A percentile compares a stretch with the other conserved stretches of the same genome.
Conservation (phyloP, 2,888 invertebrate species). For the Apamea monoglypha region DNA sequence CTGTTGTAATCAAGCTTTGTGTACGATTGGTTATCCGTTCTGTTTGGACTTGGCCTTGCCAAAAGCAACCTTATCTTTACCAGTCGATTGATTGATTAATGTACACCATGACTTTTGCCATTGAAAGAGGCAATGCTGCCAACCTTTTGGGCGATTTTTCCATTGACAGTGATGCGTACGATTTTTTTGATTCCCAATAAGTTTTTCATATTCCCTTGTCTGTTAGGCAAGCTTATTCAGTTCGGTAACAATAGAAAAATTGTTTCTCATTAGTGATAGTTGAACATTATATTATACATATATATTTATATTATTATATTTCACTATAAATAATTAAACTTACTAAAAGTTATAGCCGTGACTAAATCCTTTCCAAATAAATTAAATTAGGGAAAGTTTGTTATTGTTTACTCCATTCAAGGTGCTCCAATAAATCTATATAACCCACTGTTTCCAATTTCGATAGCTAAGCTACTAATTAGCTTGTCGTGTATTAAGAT, state of each 20-base stretch:
- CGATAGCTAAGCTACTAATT: conserved; percentile 27
- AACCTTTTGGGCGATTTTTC: not conserved
- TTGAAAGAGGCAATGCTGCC: not conserved
- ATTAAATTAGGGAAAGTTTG: conserved; percentile 18
- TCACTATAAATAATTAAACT: not conserved
- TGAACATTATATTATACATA: too few species aligned
- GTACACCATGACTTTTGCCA: not conserved
- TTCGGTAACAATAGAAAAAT: too few species aligned
- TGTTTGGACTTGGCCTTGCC: not conserved
- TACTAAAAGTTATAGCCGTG: not conserved
- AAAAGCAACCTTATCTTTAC: conserved; percentile 6
- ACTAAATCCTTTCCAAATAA: not conserved
- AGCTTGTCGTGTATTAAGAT: conserved; percentile 36
- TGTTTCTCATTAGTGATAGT: too few species aligned
- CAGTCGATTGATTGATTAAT: not conserved
- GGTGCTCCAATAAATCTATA: conserved; percentile 6
- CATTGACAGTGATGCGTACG: too few species aligned
- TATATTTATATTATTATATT: too few species aligned
- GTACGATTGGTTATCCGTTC: not conserved
- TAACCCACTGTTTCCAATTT: conserved; percentile 1
- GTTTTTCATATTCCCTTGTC: not conserved
- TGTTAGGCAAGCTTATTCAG: too few species aligned
- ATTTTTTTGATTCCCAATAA: not conserved
- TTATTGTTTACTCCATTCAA: conserved; percentile 16
- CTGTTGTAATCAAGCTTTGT: not conserved